Evolutionary conservation across 2,797 vertebrate species (phyloP).

Genomic region (Kryptopterus vitreolus): DNA sequence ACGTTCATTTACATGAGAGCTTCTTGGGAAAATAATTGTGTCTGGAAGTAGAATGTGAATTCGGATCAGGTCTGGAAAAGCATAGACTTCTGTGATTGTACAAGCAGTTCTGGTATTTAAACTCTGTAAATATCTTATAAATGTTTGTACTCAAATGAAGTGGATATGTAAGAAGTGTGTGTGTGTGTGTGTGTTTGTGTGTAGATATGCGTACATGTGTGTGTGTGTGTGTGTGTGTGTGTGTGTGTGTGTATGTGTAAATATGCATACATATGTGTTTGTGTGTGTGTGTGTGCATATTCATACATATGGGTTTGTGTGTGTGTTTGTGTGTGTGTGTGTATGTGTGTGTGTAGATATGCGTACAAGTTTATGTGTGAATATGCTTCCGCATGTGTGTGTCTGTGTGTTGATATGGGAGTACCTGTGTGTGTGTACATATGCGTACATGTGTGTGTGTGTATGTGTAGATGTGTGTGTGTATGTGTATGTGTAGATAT

Average conservation of each 20-base stretch:
- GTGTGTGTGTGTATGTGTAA: too few species aligned
- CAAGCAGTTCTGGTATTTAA: neutral
- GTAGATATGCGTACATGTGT: too few species aligned
- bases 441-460: conserved; percentile 15
- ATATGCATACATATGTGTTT: too few species aligned
- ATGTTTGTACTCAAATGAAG: neutral
- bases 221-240: conserved; percentile 14
- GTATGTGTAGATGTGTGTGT: conserved; percentile 10
- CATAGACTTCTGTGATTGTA: neutral
- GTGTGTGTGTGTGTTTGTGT: conserved; percentile 10
- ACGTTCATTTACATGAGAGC: neutral
- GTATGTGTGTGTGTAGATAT: neutral
- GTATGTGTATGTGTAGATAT: conserved; percentile 12
- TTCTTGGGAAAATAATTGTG: neutral
- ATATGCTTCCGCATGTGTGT: neutral
- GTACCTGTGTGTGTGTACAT: conserved; percentile 64
- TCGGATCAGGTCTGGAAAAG: neutral
- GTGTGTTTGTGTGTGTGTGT: conserved; percentile 20
- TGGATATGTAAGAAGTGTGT: neutral
- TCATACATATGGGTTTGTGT: too few species aligned
- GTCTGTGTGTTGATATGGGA: conserved; percentile 54
- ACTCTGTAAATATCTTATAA: neutral
- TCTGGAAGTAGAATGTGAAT: neutral
- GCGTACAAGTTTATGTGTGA: neutral
- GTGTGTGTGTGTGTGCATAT: conserved; percentile 19